Base-by-base conservation (phyloP, 2,113 vertebrate species). In the Eudyptes chrysolophus region DNA sequence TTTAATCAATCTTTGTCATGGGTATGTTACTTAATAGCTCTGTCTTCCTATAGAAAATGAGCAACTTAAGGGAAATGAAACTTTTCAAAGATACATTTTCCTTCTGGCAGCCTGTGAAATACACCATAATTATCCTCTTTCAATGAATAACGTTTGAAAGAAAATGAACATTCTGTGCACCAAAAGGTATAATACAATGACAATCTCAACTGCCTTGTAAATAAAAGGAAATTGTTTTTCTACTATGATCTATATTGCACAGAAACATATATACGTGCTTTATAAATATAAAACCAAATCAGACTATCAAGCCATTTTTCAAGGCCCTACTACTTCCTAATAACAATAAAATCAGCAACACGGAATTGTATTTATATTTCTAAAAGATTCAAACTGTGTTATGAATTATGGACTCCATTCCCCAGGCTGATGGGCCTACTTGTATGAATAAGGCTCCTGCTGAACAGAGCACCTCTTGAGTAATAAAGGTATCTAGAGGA, bases 31-130 rank as follows among this genome's bases (percentile, higher is more conserved):
- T 98, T 98, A 98, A 98, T 97, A 97, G 97, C 97, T 97, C 96
- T 98, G 95, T 97, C 98, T 98, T 97, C 94, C 89, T 97, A 95
- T 94, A 95, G 97, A 96, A 98, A 98, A 98, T 97, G 97, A 98
- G 95, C 98, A 98, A 98, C 97, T 93, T 98, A 97, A 97, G 97
- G 98, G 97, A 98, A 98, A 98, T 98, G 96, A 95, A 98, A 98
- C 97, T 98, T 97, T 97, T 98, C 97, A 96, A 97, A 98, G 97
- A 97, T 96, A 98, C 95, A 98, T 98, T 98, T 98, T 98, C 96
- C 96, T 98, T 97, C 97, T 98, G 98, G 93, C 96, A 98, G 97
- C 96, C 97, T 98, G 86, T 98, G 97, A 98, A 98, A 98, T 97
- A 97, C 84, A 97, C 98, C 96, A 38, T 97, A 98, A 98, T 98